These are phyloP conservation scores for Antechinus stuartii DNA, from an alignment of 2,113 vertebrate species.

Conservation along the genomic window DNA sequence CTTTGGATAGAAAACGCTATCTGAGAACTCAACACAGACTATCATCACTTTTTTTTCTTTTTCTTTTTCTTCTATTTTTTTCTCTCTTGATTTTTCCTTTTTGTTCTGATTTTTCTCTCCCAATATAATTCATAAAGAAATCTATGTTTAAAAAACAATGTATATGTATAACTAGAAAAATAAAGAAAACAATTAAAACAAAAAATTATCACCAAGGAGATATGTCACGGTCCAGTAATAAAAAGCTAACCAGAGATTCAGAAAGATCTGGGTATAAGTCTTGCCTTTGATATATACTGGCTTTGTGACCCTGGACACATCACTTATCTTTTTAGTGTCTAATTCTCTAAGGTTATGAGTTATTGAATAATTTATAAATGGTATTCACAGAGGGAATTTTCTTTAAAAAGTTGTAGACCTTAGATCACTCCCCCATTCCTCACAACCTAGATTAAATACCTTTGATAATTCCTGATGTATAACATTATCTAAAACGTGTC, in stretches of 20 bases:
- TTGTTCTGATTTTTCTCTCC: too few species aligned
- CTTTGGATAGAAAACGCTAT: too few species aligned
- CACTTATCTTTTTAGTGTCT: not conserved
- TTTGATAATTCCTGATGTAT: not conserved
- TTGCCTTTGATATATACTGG: not conserved
- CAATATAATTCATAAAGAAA: too few species aligned
- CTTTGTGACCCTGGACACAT: not conserved
- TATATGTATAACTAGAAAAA: too few species aligned
- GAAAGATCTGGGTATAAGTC: not conserved
- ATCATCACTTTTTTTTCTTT: too few species aligned
- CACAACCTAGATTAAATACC: not conserved
- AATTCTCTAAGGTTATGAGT: too few species aligned
- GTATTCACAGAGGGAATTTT: not conserved
- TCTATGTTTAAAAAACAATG: too few species aligned
- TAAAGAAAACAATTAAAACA: too few species aligned
- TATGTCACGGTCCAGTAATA: not conserved
- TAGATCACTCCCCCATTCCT: not conserved
- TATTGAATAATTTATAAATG: too few species aligned
- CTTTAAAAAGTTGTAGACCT: not conserved
- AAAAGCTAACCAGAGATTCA: not conserved
- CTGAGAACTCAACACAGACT: too few species aligned
- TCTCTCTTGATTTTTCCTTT: too few species aligned
- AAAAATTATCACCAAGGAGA: not conserved
- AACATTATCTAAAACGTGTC: not conserved
- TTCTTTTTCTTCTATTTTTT: too few species aligned